phyloP scores from a whole-genome alignment of 2,797 vertebrate species.

The Sebastes miniatus region DNA sequence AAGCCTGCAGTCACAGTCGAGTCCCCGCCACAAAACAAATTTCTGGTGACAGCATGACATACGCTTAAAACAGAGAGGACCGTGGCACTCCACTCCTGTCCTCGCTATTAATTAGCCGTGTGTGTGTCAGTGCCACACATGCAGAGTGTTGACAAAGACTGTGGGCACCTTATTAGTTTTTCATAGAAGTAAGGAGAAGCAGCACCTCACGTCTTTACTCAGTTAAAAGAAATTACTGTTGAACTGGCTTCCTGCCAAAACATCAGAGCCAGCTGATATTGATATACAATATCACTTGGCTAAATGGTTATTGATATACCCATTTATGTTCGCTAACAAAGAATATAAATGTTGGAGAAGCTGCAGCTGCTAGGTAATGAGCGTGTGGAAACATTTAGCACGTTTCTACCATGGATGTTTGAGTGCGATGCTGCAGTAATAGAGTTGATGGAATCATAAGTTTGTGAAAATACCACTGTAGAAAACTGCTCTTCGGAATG shows the following conservation, averaged over 20 bases:
- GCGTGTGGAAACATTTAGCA: background rate
- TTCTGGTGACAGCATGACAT: slow-evolving; percentile 60
- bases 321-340: background rate
- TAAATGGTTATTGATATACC: background rate
- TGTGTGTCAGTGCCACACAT: slow-evolving; percentile 17
- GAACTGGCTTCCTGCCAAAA: background rate
- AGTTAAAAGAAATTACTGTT: background rate
- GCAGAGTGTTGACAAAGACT: slow-evolving; percentile 18
- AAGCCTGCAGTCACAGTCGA: slow-evolving; percentile 42
- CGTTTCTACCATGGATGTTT: background rate
- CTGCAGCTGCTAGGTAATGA: slow-evolving; percentile 10
- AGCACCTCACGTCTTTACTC: background rate
- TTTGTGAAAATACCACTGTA: background rate
- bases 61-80: slow-evolving; percentile 39
- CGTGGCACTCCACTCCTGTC: slow-evolving; percentile 30
- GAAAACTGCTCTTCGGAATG: slow-evolving; percentile 5
- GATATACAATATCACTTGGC: background rate
- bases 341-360: background rate
- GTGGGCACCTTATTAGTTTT: slow-evolving; percentile 32
- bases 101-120: slow-evolving; percentile 56
- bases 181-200: slow-evolving; percentile 2
- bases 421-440: background rate
- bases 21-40: slow-evolving; percentile 49
- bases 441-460: background rate
- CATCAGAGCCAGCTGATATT: background rate